Evolutionary conservation across 2,888 invertebrate genomes (phyloP).

Genomic region (Mesorhabditis sp.): DNA sequence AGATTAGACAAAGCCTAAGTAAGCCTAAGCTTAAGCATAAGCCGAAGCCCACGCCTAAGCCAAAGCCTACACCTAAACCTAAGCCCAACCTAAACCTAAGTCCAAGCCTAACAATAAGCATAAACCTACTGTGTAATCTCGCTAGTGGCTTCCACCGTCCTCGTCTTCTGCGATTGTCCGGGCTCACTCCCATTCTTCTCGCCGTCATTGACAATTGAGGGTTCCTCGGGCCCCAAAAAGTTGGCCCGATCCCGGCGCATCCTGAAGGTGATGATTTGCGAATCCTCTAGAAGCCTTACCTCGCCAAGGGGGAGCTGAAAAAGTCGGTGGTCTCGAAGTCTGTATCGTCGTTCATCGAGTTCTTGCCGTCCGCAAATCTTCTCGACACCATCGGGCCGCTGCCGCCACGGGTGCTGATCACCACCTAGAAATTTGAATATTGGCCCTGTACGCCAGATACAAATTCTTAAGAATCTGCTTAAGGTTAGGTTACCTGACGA

Average conservation of each 20-base stretch:
- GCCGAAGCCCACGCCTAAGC: too few relatives aligned
- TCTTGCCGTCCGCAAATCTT: conserved; percentile 36
- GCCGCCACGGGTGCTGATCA: conserved; percentile 43
- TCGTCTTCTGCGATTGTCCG: conserved; percentile 42
- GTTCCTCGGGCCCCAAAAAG: conserved; percentile 6
- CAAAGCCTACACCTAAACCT: not conserved
- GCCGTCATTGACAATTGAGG: conserved; percentile 5
- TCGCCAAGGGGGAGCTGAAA: conserved; percentile 23
- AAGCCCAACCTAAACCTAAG: not conserved
- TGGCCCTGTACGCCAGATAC: too few relatives aligned
- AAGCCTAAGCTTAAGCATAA: too few relatives aligned
- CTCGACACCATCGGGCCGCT: conserved; percentile 36
- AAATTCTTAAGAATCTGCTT: too few relatives aligned
- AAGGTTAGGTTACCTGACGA: conserved; percentile 32
- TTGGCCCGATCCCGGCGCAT: conserved; percentile 11
- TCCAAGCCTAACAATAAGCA: not conserved
- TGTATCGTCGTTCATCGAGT: conserved; percentile 41
- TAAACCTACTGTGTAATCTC: conserved; percentile 46
- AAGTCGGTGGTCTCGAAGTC: conserved; percentile 41
- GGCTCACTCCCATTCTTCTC: conserved; percentile 9
- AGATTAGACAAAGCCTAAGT: too few relatives aligned
- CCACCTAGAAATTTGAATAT: conserved; percentile 23
- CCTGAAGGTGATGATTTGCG: conserved; percentile 11
- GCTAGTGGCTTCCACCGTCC: conserved; percentile 47
- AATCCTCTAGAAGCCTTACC: conserved; percentile 14